Base-by-base conservation (phyloP, 2,113 vertebrate genomes). In the Cepphus grylle region DNA sequence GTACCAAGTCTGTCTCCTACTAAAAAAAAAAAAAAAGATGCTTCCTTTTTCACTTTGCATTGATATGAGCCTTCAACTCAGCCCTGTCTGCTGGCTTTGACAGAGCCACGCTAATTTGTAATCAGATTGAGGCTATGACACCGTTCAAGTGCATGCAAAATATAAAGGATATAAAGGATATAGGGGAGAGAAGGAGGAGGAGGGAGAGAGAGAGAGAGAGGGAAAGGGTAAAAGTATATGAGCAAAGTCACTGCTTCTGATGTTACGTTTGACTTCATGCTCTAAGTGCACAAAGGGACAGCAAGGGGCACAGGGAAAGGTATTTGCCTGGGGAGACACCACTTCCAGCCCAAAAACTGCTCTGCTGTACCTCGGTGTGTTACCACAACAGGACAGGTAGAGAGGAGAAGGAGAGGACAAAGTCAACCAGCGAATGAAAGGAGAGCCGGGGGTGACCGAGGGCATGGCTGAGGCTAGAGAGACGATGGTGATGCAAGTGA, bases 41-140 rank as follows among this genome's bases (percentile, higher is more conserved):
- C 47, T 91, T 94, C 78, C 53, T 76, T 93, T 85, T 94, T 80
- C 77, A 53, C 81, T 91, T 94, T 85, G 62, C 40, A 67, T 38
- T 59, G 72, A 63, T 87, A 70, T 1, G 14, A 91, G 62, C 19
- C 43, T 95, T 87, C 93, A 91, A 87, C 82, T 96, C 78, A 85
- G 12, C 70, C 25, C 71, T 66, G 74, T 53, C 93, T 95, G 70
- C 70, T 77, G 62, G 26, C 53, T 90, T 73, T 84, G 81, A 69
- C 47, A 65, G 70, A 86, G 34, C 43, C 15, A 25, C 3, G 2
- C 65, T 91, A 72, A 89, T 91, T 80, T 91, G 66, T 76, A 87
- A 89, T 81, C 73, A 70, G 65, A 56, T 21, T 63, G 74, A 96
- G 56, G 72, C 61, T 93, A 6, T 52, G 62, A 36, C 88, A 84